These are phyloP conservation scores for Amphipoea oculea DNA, from an alignment of 2,888 invertebrate genomes.

Conservation along the genomic window DNA sequence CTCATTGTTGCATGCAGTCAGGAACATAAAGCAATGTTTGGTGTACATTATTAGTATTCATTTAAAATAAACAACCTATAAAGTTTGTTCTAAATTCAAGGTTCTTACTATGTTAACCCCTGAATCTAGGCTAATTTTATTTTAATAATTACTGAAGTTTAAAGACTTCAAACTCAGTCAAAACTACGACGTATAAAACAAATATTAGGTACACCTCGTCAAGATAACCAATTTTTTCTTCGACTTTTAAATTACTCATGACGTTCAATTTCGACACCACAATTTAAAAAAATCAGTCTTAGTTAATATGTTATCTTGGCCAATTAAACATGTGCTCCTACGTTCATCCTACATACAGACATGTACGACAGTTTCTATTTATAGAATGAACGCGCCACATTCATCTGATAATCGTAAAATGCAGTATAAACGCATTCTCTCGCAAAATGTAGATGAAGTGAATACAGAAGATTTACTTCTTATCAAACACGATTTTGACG, in stretches of 20 bases:
- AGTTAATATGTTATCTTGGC: not conserved
- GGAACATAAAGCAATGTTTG: not conserved
- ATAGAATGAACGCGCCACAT: conserved; percentile 18
- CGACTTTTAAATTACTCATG: not conserved
- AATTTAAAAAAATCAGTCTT: not conserved
- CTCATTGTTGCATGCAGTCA: conserved; percentile 23
- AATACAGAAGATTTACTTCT: not conserved
- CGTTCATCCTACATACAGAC: not conserved
- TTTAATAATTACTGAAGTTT: not conserved
- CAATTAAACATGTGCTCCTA: not conserved
- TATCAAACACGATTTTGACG: not conserved
- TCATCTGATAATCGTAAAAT: conserved; percentile 13
- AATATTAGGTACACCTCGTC: not conserved
- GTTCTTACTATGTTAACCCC: too few species aligned
- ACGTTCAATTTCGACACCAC: not conserved
- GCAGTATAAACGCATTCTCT: not conserved
- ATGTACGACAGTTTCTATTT: conserved; percentile 11
- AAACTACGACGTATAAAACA: not conserved
- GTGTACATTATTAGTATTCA: not conserved
- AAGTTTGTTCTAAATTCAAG: not conserved
- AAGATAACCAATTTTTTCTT: not conserved
- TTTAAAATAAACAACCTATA: not conserved
- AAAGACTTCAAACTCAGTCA: not conserved
- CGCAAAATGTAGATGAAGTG: not conserved
- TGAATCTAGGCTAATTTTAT: not conserved